Base-by-base conservation (phyloP, 2,888 invertebrate genomes). In the Synergus laeviventris region DNA sequence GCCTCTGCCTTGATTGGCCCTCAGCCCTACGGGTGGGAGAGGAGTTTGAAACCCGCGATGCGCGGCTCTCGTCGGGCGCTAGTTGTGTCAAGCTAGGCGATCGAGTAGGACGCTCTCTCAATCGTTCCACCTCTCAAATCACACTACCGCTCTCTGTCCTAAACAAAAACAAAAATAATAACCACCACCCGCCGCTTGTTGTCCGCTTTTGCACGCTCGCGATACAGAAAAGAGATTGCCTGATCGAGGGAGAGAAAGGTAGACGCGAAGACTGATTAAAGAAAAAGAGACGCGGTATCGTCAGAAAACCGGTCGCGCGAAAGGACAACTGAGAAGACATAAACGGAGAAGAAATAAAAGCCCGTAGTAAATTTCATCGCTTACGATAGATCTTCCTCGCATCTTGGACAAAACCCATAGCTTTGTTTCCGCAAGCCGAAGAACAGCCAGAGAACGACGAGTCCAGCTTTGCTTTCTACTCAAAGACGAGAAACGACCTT, bases 61-160 rank as follows among this genome's bases (percentile, higher is more conserved):
- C 81, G 83, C 83, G 82, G 82, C 81, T 83, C 84, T 80, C 77
- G 78, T 81, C 77, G 81, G 81, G 86, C 88, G 88, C 88, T 90
- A 91, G 91, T 91, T 89, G 91, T 90, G 91, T 91, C 90, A 90
- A 88, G 90, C 88, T 89, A 87, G 89, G 90, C 90, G 91, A 90
- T 90, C 90, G 89, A 90, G 90, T 87, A 91, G 90, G 88, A 91
- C 91, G 90, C 89, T 89, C 87, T 87, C 81, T 88, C 87, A 87
- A 87, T 87, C 88, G 88, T 88, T 87, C 89, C 88, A 89, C 88
- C 88, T 89, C 79, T 81, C 86, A 86, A 87, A 87, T 86, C 87
- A 82, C 84, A 81, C 70, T 70, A 70, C 82, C 84, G 81, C 82
- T 82, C 81, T 80, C 79, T 80, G 73, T 78, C 81, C 79, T 74